Percentiles rank a stretch among this genome's conserved stretches.
Evolutionary conservation across 2,113 vertebrate genomes (phyloP).

Genomic region (Paracanthobrama guichenoti): DNA sequence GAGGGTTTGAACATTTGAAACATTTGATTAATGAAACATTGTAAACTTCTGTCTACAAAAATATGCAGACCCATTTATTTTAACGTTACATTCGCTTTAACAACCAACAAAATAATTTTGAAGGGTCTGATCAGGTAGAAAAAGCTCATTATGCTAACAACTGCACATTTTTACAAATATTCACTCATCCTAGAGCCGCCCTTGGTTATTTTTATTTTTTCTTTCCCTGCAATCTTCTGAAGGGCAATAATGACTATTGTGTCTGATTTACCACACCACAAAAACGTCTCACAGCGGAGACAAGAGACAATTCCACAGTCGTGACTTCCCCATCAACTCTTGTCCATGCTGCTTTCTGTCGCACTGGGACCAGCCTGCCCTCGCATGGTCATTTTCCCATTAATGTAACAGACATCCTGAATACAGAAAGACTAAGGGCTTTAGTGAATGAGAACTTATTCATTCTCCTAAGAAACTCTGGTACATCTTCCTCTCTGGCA

Average conservation of each 20-base stretch:
- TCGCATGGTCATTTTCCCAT: conserved; percentile 19
- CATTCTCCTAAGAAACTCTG: conserved; percentile 31
- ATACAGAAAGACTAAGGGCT: conserved; percentile 3
- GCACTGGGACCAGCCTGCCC: conserved; percentile 4
- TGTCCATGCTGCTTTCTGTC: conserved; percentile 11
- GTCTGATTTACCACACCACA: not conserved
- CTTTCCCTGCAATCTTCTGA: not conserved
- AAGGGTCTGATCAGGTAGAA: not conserved
- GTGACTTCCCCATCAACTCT: conserved; percentile 7
- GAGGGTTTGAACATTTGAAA: too few species aligned
- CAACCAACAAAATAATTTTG: not conserved
- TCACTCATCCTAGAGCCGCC: not conserved
- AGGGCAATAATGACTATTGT: not conserved
- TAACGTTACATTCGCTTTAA: not conserved
- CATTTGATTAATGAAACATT: too few species aligned
- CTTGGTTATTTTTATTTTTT: not conserved
- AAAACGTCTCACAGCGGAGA: not conserved
- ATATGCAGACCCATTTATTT: not conserved
- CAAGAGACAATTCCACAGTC: conserved; percentile 4
- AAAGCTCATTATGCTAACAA: not conserved
- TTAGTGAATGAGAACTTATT: conserved; percentile 35
- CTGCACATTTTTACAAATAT: not conserved
- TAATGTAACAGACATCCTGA: conserved; percentile 39
- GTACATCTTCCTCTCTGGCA: conserved; percentile 33
- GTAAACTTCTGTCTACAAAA: not conserved